Evolutionary conservation across 2,888 invertebrate genomes (phyloP), one percentile per base, ranked within the genome.

Genomic region (Geophilus truncorum): DNA sequence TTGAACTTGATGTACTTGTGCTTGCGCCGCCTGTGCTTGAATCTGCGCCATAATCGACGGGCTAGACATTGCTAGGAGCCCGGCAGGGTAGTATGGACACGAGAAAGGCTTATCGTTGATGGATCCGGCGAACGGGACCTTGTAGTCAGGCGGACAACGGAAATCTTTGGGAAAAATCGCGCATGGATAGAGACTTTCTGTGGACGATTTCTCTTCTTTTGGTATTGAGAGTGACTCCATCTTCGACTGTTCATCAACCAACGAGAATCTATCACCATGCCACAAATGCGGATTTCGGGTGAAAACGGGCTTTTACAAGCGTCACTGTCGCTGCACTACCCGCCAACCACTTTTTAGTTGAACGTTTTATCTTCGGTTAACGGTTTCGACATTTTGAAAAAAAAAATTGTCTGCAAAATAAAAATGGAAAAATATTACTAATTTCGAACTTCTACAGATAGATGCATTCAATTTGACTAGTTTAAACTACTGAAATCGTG

Each of bases 51-150:
- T 80, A 9, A 80, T 23, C 9, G 80, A 21, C 15, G 80, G 80
- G 51, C 80, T 80, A 25, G 80, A 80, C 80, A 80, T 80, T 70
- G 80, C 80, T 75, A 80, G 75, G 75, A 80, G 40, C 15, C 80
- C 76, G n/a, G n/a, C n/a, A n/a, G 80, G 80, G 36, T 80, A 80
- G 36, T 80, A 80, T 23, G 80, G 75, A 36, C 80, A 80, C 21
- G 80, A 75, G 36, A 80, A 80, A 18, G 80, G 80, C 30, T 80
- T 80, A 21, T 80, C 80, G 36, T 80, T 80, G 23, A 80, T 32
- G 18, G 80, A 75, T 12, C 80, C 70, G 12, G 75, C 80, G 30
- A 80, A 80, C 10, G 80, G 80, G 18, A 80, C 80, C 25, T 80
- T 80, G 18, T 80, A 80, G 15, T 80, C 80, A 7, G 80, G 80